Evolutionary conservation across 2,113 vertebrate species (phyloP), one percentile per base, ranked within the genome.

Genomic region (Chionis minor): DNA sequence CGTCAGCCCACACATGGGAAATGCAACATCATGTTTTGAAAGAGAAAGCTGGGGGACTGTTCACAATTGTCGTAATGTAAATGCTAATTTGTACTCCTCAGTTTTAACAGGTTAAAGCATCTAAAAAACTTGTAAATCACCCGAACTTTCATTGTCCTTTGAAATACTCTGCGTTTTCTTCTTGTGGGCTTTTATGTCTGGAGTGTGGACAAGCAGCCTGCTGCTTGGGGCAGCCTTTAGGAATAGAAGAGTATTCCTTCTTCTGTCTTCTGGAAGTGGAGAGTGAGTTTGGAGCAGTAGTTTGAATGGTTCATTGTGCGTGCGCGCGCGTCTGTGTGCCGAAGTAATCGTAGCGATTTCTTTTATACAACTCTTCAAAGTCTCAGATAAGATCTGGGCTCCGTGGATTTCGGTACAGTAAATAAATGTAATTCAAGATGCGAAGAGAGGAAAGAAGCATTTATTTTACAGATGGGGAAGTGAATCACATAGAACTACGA

Each of bases 381-480:
- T 66, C 75, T 81, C 9, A 33, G 69, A 55, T 80, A 55, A 90
- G 78, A 73, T 92, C 69, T 77, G 79, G 55, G 59, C 83, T 81
- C 63, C 2, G 0, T 81, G 83, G 71, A 52, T 93, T 81, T 93
- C 35, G 23, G 44, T 70, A 22, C 52, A 44, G 75, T 71, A 86
- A 88, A 74, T 35, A 26, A 42, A 44, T 92, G 52, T 86, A 93
- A 78, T 67, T 86, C 90, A 88, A 90, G 90, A 91, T 47, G 65
- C 1, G 4, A 65, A 81, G 75, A 78, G 84, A 61, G 45, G 73
- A 94, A 78, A 92, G 77, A 33, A 83, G 51, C 62, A 62, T 87
- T 95, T 94, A 84, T 94, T 95, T 77, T 92, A 92, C 62, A 66
- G 77, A 63, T 44, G 35, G 44, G 40, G 66, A 92, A 66, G 79